Evolutionary conservation across 1,140 invertebrate genomes (phyloP).

Genomic region (Macrobrachium nipponense): DNA sequence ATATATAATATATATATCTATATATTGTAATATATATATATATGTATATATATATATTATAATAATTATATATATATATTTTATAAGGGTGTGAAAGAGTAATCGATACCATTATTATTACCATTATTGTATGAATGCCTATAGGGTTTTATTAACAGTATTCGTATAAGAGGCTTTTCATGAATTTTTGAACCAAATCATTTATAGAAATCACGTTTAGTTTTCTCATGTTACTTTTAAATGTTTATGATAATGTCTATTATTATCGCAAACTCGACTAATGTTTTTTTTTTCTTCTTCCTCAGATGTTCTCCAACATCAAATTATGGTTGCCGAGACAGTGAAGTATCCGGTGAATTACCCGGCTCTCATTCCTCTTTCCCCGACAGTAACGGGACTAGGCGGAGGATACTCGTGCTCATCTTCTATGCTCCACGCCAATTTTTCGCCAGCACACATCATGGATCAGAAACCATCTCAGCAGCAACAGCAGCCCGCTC

Average conservation of each 20-base stretch:
- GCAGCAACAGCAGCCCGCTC: not conserved
- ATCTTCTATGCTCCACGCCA: slow-evolving; percentile 72
- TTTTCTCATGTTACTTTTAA: not conserved
- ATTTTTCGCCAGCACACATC: slow-evolving; percentile 30
- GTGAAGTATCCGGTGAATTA: slow-evolving; percentile 69
- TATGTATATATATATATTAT: no score
- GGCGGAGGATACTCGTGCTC: slow-evolving; percentile 77
- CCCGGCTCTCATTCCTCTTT: slow-evolving; percentile 63
- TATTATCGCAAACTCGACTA: not conserved
- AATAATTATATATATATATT: no score
- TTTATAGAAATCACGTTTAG: not conserved
- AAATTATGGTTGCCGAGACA: slow-evolving; percentile 88
- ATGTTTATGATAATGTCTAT: not conserved
- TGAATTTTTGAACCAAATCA: no score
- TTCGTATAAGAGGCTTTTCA: no score
- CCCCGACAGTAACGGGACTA: slow-evolving; percentile 77
- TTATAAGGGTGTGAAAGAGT: no score
- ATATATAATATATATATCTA: no score
- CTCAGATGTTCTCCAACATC: slow-evolving; percentile 78
- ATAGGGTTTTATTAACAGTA: no score
- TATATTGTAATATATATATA: no score
- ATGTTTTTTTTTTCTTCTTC: slow-evolving; percentile 65
- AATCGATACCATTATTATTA: no score
- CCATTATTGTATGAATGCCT: no score
- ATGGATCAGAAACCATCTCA: slow-evolving; percentile 45